Percentiles rank a stretch among this genome's conserved stretches.
phyloP scores from a whole-genome alignment of 2,888 invertebrate species.

The Ceramica pisi region DNA sequence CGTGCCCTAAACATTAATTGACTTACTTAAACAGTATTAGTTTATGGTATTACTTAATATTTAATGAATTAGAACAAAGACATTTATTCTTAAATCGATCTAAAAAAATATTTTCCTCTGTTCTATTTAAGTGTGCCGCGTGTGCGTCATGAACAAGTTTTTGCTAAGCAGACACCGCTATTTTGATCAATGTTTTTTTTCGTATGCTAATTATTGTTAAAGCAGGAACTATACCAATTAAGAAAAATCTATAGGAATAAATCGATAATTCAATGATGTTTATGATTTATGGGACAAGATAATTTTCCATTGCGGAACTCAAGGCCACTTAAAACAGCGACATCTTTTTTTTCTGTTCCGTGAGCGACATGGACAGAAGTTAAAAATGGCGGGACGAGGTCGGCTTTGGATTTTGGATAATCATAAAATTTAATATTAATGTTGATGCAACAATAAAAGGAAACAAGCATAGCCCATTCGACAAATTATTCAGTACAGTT shows the following conservation, averaged over 20 bases:
- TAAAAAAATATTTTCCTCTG: background rate
- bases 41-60: background rate
- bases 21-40: no score
- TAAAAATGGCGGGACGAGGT: conserved; percentile 10
- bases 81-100: background rate
- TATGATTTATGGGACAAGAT: background rate
- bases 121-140: background rate
- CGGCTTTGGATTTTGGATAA: background rate
- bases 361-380: background rate
- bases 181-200: background rate
- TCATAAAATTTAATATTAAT: background rate
- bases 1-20: no score
- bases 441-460: background rate
- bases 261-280: background rate
- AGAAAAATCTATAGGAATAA: background rate
- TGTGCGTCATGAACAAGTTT: conserved; percentile 1
- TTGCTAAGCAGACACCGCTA: background rate
- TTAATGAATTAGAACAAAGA: background rate
- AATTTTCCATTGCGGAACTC: conserved; percentile 6
- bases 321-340: background rate
- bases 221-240: background rate
- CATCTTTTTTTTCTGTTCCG: no score
- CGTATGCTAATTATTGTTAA: no score
- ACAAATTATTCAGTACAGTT: background rate
- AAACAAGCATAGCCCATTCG: background rate